Conservation (phyloP, 2,888 invertebrate genomes). For the Liodrosophila aerea region DNA sequence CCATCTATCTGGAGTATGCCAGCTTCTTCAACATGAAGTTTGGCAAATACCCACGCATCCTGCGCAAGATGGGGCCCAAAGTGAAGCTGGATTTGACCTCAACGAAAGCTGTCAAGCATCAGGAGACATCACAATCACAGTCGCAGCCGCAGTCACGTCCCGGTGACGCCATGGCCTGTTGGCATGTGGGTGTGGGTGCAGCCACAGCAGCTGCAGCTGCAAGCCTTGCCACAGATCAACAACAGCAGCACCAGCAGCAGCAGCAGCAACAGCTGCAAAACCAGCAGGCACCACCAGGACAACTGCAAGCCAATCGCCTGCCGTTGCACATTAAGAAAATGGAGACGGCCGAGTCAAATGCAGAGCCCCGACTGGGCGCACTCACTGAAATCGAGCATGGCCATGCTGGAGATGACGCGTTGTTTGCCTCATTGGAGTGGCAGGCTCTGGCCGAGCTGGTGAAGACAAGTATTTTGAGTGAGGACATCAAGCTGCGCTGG, state of each 20-base stretch:
- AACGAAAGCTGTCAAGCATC: conserved; percentile 7
- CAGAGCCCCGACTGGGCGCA: conserved; percentile 29
- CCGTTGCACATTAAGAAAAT: conserved; percentile 70
- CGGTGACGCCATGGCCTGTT: conserved; percentile 42
- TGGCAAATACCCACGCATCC: conserved; percentile 92
- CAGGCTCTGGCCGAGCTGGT: conserved; percentile 81
- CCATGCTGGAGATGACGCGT: conserved; percentile 56
- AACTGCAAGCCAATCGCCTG: conserved; percentile 47
- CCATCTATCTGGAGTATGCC: conserved; percentile 93
- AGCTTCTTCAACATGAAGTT: conserved; percentile 93
- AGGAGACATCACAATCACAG: not conserved
- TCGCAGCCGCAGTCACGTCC: conserved; percentile 12
- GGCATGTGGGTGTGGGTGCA: conserved; percentile 56
- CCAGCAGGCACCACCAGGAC: conserved; percentile 16
- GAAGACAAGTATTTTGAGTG: conserved; percentile 81
- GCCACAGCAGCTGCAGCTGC: conserved; percentile 39
- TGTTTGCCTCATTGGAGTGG: conserved; percentile 71
- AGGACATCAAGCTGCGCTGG: conserved; percentile 89
- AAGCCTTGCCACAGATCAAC: conserved; percentile 22
- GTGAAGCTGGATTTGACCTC: conserved; percentile 64
- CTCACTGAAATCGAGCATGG: conserved; percentile 72
- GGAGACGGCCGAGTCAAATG: conserved; percentile 36
- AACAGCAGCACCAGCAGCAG: conserved; percentile 24
- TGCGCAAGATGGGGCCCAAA: conserved; percentile 83
- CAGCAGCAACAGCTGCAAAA: conserved; percentile 20